Conservation (phyloP, 2,888 invertebrate species). For the Calliopum simillimum region DNA sequence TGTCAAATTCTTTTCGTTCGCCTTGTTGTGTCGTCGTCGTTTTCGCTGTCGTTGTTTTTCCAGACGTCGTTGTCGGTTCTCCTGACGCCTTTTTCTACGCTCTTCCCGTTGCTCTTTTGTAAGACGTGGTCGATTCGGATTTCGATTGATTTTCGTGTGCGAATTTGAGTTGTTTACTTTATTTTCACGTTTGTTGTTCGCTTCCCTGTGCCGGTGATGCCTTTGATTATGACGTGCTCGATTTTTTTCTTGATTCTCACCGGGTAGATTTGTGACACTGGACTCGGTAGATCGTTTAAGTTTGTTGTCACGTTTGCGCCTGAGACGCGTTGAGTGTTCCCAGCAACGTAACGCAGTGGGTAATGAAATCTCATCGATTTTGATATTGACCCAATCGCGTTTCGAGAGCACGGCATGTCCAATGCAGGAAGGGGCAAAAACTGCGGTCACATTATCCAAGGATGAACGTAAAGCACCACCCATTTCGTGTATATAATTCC, state of each 20-base stretch:
- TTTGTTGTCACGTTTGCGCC: slow-evolving; percentile 55
- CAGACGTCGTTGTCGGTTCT: slow-evolving; percentile 55
- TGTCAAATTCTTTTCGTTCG: slow-evolving; percentile 32
- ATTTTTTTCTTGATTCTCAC: slow-evolving; percentile 49
- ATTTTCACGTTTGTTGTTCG: slow-evolving; percentile 43
- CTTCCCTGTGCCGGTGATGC: slow-evolving; percentile 52
- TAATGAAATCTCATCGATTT: slow-evolving; percentile 85
- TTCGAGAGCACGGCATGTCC: slow-evolving; percentile 91
- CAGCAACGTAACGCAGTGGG: slow-evolving; percentile 90
- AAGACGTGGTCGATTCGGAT: slow-evolving; percentile 42
- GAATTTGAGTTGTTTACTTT: slow-evolving; percentile 41
- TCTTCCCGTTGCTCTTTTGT: slow-evolving; percentile 59
- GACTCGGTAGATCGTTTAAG: slow-evolving; percentile 61
- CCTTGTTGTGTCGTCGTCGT: slow-evolving; percentile 49
- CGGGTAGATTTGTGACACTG: slow-evolving; percentile 42
- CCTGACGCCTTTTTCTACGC: slow-evolving; percentile 54
- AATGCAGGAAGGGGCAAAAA: slow-evolving; percentile 93
- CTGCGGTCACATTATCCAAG: slow-evolving; percentile 85
- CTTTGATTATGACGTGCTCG: slow-evolving; percentile 47
- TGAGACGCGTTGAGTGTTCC: slow-evolving; percentile 74
- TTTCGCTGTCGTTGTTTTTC: slow-evolving; percentile 34
- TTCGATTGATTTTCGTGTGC: slow-evolving; percentile 34
- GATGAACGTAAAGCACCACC: slow-evolving; percentile 86
- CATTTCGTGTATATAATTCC: slow-evolving; percentile 93
- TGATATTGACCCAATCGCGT: slow-evolving; percentile 87